Conservation (phyloP, 2,113 vertebrate species). For the Myodes glareolus region DNA sequence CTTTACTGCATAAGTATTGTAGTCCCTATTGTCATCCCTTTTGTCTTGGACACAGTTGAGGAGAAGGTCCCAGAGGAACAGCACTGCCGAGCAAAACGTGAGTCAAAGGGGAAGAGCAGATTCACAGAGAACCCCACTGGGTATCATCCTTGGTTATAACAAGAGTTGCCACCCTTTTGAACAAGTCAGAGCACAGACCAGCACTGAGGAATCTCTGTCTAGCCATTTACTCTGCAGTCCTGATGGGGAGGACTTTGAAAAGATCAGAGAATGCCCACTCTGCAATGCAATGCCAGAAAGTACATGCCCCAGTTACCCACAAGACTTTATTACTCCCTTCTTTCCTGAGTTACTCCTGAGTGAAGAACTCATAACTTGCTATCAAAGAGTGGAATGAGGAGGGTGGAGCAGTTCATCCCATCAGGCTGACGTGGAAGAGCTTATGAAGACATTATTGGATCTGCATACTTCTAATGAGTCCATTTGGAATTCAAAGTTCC, state of each 20-base stretch:
- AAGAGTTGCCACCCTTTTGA: not conserved
- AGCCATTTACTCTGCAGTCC: not conserved
- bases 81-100: not conserved
- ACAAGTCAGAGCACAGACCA: not conserved
- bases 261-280: not conserved
- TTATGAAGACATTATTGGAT: not conserved
- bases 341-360: not conserved
- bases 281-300: not conserved
- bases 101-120: not conserved
- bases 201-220: not conserved
- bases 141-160: not conserved
- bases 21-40: not conserved
- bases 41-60: conserved; percentile 30
- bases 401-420: not conserved
- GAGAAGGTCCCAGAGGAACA: not conserved
- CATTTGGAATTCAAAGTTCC: not conserved
- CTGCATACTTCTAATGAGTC: not conserved
- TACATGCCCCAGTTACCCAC: no score
- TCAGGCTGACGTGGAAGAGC: not conserved
- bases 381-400: not conserved
- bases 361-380: not conserved
- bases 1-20: not conserved
- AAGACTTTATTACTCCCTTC: not conserved
- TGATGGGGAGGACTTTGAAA: not conserved
- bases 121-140: not conserved